Evolutionary conservation across 2,888 invertebrate species (phyloP).

Genomic region (Vanessa cardui): DNA sequence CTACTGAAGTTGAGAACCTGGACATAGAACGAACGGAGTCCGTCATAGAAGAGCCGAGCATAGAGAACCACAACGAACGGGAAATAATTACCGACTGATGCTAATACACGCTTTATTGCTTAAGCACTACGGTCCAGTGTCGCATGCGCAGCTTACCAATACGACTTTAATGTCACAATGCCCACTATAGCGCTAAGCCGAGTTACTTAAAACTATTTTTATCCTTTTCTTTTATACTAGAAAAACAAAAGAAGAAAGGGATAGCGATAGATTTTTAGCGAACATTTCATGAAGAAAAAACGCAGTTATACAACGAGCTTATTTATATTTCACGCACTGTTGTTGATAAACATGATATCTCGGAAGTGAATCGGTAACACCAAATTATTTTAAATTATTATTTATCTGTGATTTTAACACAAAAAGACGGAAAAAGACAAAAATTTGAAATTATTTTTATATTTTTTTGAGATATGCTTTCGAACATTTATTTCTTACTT

Average conservation of each 20-base stretch:
- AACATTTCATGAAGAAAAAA: background rate
- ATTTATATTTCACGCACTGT: constrained; percentile 6
- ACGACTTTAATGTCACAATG: too few species aligned
- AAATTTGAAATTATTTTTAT: constrained; percentile 1
- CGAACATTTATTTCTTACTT: background rate
- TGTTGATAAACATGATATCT: constrained; percentile 2
- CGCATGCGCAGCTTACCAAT: background rate
- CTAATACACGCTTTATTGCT: constrained; percentile 41
- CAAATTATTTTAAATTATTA: background rate
- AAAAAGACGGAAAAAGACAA: constrained; percentile 5
- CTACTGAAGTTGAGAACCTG: constrained; percentile 56
- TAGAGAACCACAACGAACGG: constrained; percentile 43
- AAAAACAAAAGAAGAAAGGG: background rate
- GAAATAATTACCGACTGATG: constrained; percentile 63
- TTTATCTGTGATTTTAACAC: constrained; percentile 10
- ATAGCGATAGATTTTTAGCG: constrained; percentile 12
- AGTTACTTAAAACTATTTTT: background rate
- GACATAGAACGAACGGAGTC: constrained; percentile 72
- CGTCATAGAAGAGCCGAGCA: constrained; percentile 57
- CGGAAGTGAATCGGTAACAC: background rate
- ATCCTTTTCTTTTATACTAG: background rate
- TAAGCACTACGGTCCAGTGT: constrained; percentile 38
- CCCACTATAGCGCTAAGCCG: too few species aligned
- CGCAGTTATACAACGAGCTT: constrained; percentile 12
- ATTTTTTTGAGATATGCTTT: background rate